Conservation (phyloP, 2,888 invertebrate genomes). For the Hirtodrosophila duncani region DNA sequence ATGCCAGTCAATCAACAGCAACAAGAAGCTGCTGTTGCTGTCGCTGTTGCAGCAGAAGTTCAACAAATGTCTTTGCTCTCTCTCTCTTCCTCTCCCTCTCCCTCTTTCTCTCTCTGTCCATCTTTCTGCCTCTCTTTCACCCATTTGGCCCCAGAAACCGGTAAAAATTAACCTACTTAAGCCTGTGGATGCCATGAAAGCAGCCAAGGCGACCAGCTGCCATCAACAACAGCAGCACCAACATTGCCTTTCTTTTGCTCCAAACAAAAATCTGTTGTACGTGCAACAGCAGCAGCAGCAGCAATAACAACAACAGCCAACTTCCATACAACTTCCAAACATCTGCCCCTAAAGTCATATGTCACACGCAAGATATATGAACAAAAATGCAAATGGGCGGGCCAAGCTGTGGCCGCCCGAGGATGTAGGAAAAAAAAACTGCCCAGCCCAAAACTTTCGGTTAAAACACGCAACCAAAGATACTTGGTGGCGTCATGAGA, state of each 20-base stretch:
- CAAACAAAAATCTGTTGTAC: slow-evolving; percentile 51
- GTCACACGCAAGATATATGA: slow-evolving; percentile 32
- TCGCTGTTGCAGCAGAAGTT: slow-evolving; percentile 35
- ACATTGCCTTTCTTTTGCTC: slow-evolving; percentile 12
- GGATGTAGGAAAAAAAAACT: no score
- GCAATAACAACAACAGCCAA: slow-evolving; percentile 5
- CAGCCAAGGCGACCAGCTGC: slow-evolving; percentile 40
- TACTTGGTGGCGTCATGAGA: no score
- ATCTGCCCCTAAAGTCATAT: slow-evolving; percentile 25
- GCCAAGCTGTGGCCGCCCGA: no score
- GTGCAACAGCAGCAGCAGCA: slow-evolving; percentile 43
- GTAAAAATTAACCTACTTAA: slow-evolving; percentile 74
- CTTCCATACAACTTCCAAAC: background rate
- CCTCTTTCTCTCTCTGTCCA: slow-evolving; percentile 2
- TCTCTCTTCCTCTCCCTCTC: slow-evolving; percentile 1
- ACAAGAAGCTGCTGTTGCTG: slow-evolving; percentile 12
- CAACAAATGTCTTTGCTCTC: slow-evolving; percentile 54
- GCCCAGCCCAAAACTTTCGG: no score
- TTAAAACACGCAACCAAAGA: no score
- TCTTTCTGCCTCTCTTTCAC: background rate
- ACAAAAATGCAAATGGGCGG: no score
- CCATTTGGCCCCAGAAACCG: slow-evolving; percentile 56
- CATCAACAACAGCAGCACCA: no score
- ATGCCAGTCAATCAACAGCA: slow-evolving; percentile 54
- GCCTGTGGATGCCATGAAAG: slow-evolving; percentile 27